These are phyloP conservation scores for Rhipidura dahli DNA, from an alignment of 2,113 vertebrate species.

Conservation along the genomic window DNA sequence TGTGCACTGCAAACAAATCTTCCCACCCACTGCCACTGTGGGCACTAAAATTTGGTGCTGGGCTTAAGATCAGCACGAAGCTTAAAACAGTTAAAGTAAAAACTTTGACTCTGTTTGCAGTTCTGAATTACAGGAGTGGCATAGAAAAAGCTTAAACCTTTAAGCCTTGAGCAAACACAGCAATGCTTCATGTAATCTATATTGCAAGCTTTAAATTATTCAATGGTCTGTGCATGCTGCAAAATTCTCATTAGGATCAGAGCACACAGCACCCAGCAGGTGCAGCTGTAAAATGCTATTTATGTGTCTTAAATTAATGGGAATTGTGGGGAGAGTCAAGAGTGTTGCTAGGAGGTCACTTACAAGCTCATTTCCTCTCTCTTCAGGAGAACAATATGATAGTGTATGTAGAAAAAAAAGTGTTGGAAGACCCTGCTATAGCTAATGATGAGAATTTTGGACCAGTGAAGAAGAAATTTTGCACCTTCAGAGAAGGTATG, in stretches of 20 bases:
- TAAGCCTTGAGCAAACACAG: background rate
- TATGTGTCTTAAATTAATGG: background rate
- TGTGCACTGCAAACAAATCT: background rate
- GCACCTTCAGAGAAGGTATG: conserved; percentile 94
- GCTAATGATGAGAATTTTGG: conserved; percentile 87
- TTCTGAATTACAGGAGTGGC: background rate
- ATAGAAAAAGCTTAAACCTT: background rate
- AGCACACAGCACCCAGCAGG: background rate
- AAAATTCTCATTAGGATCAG: background rate
- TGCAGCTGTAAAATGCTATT: background rate
- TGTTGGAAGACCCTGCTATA: conserved; percentile 91
- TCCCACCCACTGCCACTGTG: fast-evolving
- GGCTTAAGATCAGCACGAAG: background rate
- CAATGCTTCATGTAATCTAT: background rate
- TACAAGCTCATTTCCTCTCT: background rate
- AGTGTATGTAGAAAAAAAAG: conserved; percentile 95
- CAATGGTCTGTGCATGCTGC: background rate
- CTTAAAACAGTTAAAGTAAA: background rate
- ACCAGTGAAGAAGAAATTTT: conserved; percentile 89
- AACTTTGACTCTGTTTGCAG: background rate
- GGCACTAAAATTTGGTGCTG: background rate
- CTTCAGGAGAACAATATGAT: conserved; percentile 89
- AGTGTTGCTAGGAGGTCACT: background rate
- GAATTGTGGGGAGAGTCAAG: background rate
- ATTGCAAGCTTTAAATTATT: background rate